Conservation (phyloP, 2,888 invertebrate genomes). For the Entomobrya proxima region DNA sequence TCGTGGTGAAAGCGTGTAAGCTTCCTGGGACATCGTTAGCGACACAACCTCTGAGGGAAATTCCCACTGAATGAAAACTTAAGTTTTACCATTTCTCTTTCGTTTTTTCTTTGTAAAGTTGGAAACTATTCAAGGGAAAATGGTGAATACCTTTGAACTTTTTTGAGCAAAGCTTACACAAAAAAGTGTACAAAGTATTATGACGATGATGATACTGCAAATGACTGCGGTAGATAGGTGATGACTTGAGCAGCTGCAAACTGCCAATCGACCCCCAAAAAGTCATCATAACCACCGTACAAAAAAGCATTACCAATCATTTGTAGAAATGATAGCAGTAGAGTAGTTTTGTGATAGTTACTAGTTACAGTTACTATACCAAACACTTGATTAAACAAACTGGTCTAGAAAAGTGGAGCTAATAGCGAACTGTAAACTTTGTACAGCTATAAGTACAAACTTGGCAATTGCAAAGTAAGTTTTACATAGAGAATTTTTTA, state of each 20-base stretch:
- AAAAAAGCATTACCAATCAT: constrained; percentile 7
- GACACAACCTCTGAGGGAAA: neutral
- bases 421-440: too few relatives aligned
- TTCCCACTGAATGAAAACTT: constrained; percentile 1
- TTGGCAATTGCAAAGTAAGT: too few relatives aligned
- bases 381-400: neutral
- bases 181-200: too few relatives aligned
- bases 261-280: neutral
- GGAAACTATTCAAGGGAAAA: constrained; percentile 39
- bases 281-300: constrained; percentile 1
- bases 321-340: neutral
- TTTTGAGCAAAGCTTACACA: neutral
- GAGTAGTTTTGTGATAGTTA: too few relatives aligned
- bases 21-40: neutral
- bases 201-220: too few relatives aligned
- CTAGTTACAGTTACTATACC: neutral
- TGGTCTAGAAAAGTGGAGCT: too few relatives aligned
- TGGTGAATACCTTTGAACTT: constrained; percentile 39
- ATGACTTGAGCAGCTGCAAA: too few relatives aligned
- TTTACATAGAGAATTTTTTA: too few relatives aligned
- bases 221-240: too few relatives aligned
- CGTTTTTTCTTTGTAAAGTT: constrained; percentile 27
- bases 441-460: too few relatives aligned
- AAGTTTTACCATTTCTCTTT: constrained; percentile 19
- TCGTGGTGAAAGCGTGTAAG: neutral